Conservation (phyloP, 2,113 vertebrate species). For the Thomomys bottae region DNA sequence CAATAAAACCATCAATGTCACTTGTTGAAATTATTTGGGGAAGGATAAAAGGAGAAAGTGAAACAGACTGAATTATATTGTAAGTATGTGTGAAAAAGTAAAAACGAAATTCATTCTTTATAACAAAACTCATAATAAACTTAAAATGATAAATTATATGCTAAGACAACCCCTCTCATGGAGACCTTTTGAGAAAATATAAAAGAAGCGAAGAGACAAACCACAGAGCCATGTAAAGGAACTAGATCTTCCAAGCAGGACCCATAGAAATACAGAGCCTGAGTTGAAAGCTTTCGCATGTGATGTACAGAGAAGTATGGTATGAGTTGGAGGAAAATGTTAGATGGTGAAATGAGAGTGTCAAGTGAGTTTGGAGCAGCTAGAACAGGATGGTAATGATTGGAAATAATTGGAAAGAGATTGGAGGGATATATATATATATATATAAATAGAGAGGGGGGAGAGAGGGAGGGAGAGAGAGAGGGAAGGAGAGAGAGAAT, state of each 20-base stretch:
- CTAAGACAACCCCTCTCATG: neutral
- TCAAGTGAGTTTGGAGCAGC: neutral
- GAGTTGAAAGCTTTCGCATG: neutral
- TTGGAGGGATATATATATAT: neutral
- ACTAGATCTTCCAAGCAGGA: neutral
- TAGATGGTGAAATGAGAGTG: neutral
- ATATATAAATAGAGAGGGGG: neutral
- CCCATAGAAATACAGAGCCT: neutral
- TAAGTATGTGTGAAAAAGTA: too few species aligned
- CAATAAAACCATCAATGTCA: too few species aligned
- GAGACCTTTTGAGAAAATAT: slow-evolving; percentile 22
- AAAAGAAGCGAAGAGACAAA: neutral
- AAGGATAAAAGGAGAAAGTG: too few species aligned
- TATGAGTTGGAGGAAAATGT: neutral
- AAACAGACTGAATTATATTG: too few species aligned
- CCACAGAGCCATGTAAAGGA: neutral
- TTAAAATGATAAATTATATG: neutral
- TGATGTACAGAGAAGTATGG: neutral
- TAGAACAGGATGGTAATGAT: neutral
- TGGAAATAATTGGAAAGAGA: neutral
- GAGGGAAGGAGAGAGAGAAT: too few species aligned
- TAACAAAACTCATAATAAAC: neutral
- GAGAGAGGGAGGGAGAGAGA: too few species aligned
- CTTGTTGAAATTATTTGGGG: too few species aligned
- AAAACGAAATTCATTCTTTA: too few species aligned